These are phyloP conservation scores for Synergus itoensis DNA, from an alignment of 2,888 invertebrate species.

Conservation along the genomic window DNA sequence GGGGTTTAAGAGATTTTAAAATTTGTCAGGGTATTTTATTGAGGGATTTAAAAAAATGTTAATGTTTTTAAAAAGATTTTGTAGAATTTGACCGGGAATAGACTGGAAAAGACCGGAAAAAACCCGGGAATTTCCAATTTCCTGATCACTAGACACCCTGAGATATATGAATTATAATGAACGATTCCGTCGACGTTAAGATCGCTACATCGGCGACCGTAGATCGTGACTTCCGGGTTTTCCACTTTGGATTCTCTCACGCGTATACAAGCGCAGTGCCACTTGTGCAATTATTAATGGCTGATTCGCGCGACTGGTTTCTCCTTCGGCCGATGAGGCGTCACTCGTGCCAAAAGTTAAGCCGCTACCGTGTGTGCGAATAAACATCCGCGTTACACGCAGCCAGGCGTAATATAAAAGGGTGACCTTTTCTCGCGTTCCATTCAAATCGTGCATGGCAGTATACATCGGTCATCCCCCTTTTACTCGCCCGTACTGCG, in stretches of 20 bases:
- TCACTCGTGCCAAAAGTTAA: conserved; percentile 34
- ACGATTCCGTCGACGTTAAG: conserved; percentile 26
- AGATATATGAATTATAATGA: conserved; percentile 31
- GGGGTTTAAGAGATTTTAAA: too few species aligned
- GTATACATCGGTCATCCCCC: conserved; percentile 59
- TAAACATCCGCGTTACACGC: conserved; percentile 25
- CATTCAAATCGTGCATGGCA: conserved; percentile 60
- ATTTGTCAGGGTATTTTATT: too few species aligned
- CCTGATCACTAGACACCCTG: too few species aligned
- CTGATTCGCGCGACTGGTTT: conserved; percentile 40
- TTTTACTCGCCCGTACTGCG: conserved; percentile 39
- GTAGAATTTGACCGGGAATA: too few species aligned
- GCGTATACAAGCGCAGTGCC: conserved; percentile 42
- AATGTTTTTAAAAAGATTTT: too few species aligned
- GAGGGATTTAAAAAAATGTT: too few species aligned
- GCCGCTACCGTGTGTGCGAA: conserved; percentile 15
- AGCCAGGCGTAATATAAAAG: conserved; percentile 47
- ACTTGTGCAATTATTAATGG: conserved; percentile 50
- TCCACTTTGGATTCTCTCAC: conserved; percentile 39
- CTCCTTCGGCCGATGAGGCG: conserved; percentile 32
- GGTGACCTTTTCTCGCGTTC: conserved; percentile 62
- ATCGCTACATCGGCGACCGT: conserved; percentile 29
- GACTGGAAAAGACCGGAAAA: too few species aligned
- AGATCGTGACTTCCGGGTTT: conserved; percentile 21
- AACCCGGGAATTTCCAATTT: too few species aligned